Percentiles rank a stretch among this genome's conserved stretches.
Evolutionary conservation across 1,140 invertebrate species (phyloP).

Genomic region (Drosophila cardini): DNA sequence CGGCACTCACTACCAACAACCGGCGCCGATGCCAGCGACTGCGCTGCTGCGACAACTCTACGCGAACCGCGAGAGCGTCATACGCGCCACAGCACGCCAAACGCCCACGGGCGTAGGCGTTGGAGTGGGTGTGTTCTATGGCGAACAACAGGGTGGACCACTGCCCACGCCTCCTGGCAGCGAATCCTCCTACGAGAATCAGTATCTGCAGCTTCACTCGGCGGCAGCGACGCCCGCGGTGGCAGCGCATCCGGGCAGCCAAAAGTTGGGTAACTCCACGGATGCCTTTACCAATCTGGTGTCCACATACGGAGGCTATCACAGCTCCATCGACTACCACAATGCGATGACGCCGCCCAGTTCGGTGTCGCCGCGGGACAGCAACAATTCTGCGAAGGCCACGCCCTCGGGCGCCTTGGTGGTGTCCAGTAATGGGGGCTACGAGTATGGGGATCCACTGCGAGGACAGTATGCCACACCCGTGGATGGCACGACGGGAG

Average conservation of each 20-base stretch:
- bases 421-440: constrained; percentile 84
- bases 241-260: constrained; percentile 50
- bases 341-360: constrained; percentile 98
- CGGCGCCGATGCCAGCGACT: constrained; percentile 90
- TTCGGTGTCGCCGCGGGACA: constrained; percentile 95
- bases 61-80: constrained; percentile 96
- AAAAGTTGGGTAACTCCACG: constrained; percentile 82
- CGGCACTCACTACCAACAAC: constrained; percentile 91
- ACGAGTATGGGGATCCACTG: constrained; percentile 75
- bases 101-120: constrained; percentile 82
- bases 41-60: constrained; percentile 95
- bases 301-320: constrained; percentile 88
- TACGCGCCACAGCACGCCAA: constrained; percentile 88
- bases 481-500: constrained; percentile 85
- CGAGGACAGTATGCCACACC: constrained; percentile 76
- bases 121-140: constrained; percentile 83
- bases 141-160: constrained; percentile 88
- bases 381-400: constrained; percentile 86
- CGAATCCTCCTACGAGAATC: constrained; percentile 91
- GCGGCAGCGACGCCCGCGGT: constrained; percentile 83
- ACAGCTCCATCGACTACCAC: constrained; percentile 90
- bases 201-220: constrained; percentile 88
- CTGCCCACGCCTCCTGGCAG: constrained; percentile 94
- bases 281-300: constrained; percentile 87
- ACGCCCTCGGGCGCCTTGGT: constrained; percentile 87